Base-by-base conservation (phyloP, 64 coral and sea anemone species). In the Montipora sp. region DNA sequence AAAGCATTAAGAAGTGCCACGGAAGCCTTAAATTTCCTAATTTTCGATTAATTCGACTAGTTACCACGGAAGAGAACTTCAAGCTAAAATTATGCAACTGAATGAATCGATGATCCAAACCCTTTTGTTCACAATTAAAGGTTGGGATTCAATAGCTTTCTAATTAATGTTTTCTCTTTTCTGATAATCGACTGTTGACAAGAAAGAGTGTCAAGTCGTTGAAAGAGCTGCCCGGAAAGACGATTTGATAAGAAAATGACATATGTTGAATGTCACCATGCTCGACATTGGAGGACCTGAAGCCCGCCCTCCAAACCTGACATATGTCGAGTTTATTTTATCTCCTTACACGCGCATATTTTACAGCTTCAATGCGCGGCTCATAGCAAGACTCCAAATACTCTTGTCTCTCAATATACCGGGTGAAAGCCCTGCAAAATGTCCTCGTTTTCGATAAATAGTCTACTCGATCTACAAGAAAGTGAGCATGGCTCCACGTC, bases 361-460 rank as follows among this genome's bases (percentile, higher is more conserved):
- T 85, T 85, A 85, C 8, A 10, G 82, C 44, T 50, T 19, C 82
- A 85, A 85, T 71, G 65, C 61, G 68, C 65, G 9, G 45, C 82
- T 85, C n/a, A 78, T 49, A 85, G 71, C 68, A 15, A 72, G 46
- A 72, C 45, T 11, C 61, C 16, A 49, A 85, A 10, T 14, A 71
- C 65, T 48, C 16, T 71, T 36, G 5, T 48, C 9, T 50, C 18
- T 71, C 82, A 71, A 67, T 50, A 36, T 2, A 71, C 66, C 43
- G 82, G 61, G 19, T 67, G 82, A 85, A 23, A 9, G 36, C 8
- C 65, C 43, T 69, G 43, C 63, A 36, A 67, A 46, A 85, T 85
- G 82, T 71, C 16, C 51, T 85, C 82, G 82, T 85, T 85, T n/a
- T 85, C 82, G 82, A 85, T 85, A 71, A 68, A 85, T 18, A 85